phyloP scores from a whole-genome alignment of 1,140 invertebrate species.

The Drosophila dunni region DNA sequence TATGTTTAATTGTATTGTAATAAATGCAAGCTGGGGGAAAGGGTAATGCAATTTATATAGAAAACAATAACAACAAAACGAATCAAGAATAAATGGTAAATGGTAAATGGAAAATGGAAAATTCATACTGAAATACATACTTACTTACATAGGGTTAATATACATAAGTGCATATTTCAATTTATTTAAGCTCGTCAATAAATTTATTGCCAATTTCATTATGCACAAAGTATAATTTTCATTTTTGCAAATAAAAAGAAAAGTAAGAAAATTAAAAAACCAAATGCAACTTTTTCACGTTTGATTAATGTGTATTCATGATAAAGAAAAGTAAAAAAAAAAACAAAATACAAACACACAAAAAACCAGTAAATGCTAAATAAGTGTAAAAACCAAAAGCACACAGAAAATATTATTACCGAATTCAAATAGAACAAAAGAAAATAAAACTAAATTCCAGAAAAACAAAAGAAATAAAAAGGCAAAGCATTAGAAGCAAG shows the following conservation, averaged over 20 bases:
- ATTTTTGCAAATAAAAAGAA: slow-evolving; percentile 51
- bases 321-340: slow-evolving; percentile 26
- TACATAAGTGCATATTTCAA: slow-evolving; percentile 56
- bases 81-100: slow-evolving; percentile 23
- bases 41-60: slow-evolving; percentile 76
- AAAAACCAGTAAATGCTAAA: slow-evolving; percentile 30
- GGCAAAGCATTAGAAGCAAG: slow-evolving; percentile 63
- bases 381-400: slow-evolving; percentile 48
- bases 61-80: slow-evolving; percentile 23
- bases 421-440: slow-evolving; percentile 44
- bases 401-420: slow-evolving; percentile 30
- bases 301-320: slow-evolving; percentile 72
- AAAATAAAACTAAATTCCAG: slow-evolving; percentile 3
- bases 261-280: slow-evolving; percentile 4
- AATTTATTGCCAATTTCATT: slow-evolving; percentile 75
- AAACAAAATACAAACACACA: no score
- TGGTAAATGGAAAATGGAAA: slow-evolving; percentile 24
- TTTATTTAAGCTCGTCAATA: slow-evolving; percentile 72
- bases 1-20: slow-evolving; percentile 64
- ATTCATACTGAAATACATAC: slow-evolving; percentile 23
- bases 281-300: slow-evolving; percentile 45
- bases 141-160: slow-evolving; percentile 43
- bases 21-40: slow-evolving; percentile 75
- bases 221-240: slow-evolving; percentile 71
- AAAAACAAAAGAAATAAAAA: slow-evolving; percentile 26